These are phyloP conservation scores for Seira sanloemensis DNA, from an alignment of 2,888 invertebrate species.

Conservation along the genomic window DNA sequence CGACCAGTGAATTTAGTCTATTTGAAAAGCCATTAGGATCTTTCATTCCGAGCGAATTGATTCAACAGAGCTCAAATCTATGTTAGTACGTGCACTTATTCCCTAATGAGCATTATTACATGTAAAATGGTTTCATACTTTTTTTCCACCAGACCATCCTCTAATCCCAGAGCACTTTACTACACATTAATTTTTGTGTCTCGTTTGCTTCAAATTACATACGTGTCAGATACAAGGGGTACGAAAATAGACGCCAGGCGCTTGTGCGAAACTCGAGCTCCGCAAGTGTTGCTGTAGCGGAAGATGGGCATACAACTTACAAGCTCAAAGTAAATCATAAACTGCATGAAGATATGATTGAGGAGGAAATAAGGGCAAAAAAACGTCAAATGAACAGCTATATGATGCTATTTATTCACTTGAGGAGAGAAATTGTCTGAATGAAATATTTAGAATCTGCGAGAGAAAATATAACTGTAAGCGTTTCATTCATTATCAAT, in stretches of 20 bases:
- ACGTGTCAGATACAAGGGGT: too few relatives aligned
- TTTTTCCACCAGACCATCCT: too few relatives aligned
- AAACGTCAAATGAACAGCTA: not conserved
- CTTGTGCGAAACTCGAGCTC: too few relatives aligned
- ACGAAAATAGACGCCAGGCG: too few relatives aligned
- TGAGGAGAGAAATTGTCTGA: too few relatives aligned
- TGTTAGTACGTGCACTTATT: slow-evolving; percentile 5
- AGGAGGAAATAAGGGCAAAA: not conserved
- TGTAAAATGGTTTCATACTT: not conserved
- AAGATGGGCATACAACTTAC: too few relatives aligned
- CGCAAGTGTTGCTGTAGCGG: too few relatives aligned
- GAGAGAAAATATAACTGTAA: too few relatives aligned
- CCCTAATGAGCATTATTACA: not conserved
- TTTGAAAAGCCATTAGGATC: not conserved
- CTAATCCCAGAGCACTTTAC: not conserved
- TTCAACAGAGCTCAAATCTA: not conserved
- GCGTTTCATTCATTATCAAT: too few relatives aligned
- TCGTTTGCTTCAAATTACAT: not conserved
- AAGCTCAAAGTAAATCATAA: too few relatives aligned
- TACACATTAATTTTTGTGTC: not conserved
- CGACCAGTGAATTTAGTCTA: not conserved
- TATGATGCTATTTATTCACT: too few relatives aligned
- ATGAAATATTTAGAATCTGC: too few relatives aligned
- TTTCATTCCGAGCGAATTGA: not conserved
- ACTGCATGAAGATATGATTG: not conserved